A percentile compares a stretch with the other conserved stretches of the same genome.
Evolutionary conservation across 2,113 vertebrate species (phyloP).

Genomic region (Seriola dumerili): DNA sequence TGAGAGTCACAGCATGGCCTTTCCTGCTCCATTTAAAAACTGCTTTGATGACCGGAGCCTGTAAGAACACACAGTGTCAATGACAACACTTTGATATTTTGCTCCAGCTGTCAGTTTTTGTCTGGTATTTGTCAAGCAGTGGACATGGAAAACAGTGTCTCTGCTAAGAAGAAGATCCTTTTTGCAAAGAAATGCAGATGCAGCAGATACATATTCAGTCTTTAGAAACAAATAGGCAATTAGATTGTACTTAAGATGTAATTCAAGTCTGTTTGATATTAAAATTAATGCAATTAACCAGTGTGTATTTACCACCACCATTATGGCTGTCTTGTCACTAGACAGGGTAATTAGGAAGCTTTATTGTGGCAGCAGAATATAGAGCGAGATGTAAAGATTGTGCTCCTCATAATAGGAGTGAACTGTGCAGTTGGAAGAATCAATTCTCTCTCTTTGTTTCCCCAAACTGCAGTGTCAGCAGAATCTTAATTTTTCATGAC

Average conservation of each 20-base stretch:
- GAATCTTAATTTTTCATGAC: constrained; percentile 64
- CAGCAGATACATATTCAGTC: constrained; percentile 28
- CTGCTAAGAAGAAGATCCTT: constrained; percentile 3
- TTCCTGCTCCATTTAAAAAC: constrained; percentile 80
- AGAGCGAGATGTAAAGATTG: constrained; percentile 66
- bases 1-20: constrained; percentile 78
- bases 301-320: constrained; percentile 49
- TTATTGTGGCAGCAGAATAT: constrained; percentile 50
- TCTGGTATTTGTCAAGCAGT: constrained; percentile 52
- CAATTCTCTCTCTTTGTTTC: constrained; percentile 68
- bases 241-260: constrained; percentile 40
- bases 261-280: constrained; percentile 52
- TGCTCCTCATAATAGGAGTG: constrained; percentile 51
- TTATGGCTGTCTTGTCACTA: constrained; percentile 49
- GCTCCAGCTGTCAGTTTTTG: constrained; percentile 69
- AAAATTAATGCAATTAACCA: constrained; percentile 62
- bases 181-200: constrained; percentile 39
- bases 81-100: constrained; percentile 73
- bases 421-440: constrained; percentile 55
- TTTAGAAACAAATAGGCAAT: constrained; percentile 26
- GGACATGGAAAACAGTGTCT: constrained; percentile 29
- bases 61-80: constrained; percentile 73
- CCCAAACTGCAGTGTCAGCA: constrained; percentile 62
- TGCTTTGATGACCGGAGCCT: constrained; percentile 78
- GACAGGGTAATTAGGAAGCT: constrained; percentile 56